A percentile compares a stretch with the other conserved stretches of the same genome.
Conservation (phyloP, 2,113 vertebrate genomes). For the Cebidichthys violaceus region DNA sequence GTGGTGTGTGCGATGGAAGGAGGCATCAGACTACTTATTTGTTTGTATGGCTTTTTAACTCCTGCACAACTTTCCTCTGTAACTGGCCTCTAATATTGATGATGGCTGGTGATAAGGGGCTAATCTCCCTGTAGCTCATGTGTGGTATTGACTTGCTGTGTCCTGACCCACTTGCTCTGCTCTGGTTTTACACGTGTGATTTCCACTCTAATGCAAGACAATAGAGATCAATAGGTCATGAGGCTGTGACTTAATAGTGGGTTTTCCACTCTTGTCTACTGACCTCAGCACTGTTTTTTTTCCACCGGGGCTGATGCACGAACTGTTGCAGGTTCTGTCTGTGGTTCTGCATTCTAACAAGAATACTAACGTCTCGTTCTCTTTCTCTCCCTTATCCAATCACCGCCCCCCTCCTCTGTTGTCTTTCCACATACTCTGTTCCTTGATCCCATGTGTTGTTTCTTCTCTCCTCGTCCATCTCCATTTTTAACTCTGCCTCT, state of each 20-base stretch:
- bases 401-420: conserved; percentile 14
- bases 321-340: conserved; percentile 15
- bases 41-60: not conserved
- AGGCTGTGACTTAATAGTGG: conserved; percentile 36
- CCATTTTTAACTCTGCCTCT: not conserved
- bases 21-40: not conserved
- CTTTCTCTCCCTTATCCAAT: conserved; percentile 66
- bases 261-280: conserved; percentile 38
- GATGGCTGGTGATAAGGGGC: conserved; percentile 33
- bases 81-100: not conserved
- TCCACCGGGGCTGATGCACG: conserved; percentile 7
- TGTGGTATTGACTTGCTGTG: conserved; percentile 29
- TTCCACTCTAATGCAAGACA: conserved; percentile 38
- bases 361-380: conserved; percentile 83
- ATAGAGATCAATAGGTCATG: conserved; percentile 53
- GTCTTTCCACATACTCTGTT: conserved; percentile 19
- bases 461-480: not conserved
- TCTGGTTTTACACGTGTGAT: conserved; percentile 44
- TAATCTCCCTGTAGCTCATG: conserved; percentile 45
- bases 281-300: conserved; percentile 49
- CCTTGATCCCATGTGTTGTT: not conserved
- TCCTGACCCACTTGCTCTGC: conserved; percentile 62
- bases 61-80: conserved; percentile 21
- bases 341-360: conserved; percentile 56
- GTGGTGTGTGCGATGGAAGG: not conserved